phyloP scores from a whole-genome alignment of 2,113 vertebrate genomes.

The Anarhynchus alexandrinus region DNA sequence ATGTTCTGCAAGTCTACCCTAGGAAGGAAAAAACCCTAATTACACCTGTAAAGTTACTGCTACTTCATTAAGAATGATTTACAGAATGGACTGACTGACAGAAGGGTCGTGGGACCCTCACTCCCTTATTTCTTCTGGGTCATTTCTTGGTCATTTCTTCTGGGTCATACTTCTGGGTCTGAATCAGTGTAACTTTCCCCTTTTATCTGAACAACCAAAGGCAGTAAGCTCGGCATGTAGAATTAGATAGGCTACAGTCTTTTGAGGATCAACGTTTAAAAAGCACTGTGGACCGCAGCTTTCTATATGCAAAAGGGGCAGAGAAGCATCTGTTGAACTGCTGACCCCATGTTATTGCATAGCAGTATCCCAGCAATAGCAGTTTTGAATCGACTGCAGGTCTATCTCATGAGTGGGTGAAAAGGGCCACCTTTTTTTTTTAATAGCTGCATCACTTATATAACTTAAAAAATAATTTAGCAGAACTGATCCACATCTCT shows the following conservation, averaged over 20 bases:
- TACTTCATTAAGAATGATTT: background rate
- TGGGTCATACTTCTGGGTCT: background rate
- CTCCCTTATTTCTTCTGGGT: background rate
- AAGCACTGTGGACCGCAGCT: background rate
- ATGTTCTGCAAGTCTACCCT: background rate
- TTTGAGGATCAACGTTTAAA: background rate
- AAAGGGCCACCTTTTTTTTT: background rate
- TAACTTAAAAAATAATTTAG: background rate
- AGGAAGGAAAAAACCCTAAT: background rate
- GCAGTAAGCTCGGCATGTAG: background rate
- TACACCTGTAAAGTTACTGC: background rate
- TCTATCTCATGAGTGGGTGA: background rate
- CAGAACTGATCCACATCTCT: background rate
- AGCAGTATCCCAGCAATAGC: background rate
- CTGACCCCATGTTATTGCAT: background rate
- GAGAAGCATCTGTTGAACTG: background rate
- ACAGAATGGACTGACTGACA: background rate
- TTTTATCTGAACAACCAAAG: background rate
- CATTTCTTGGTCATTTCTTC: background rate
- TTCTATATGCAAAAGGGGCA: background rate
- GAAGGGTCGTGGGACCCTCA: background rate
- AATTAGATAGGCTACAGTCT: background rate
- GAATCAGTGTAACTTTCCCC: background rate
- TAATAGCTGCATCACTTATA: background rate
- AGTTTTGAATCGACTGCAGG: background rate